Percentiles rank a stretch among this genome's conserved stretches.
Conservation (phyloP, 2,888 invertebrate species). For the Acanthosepion pharaonis region DNA sequence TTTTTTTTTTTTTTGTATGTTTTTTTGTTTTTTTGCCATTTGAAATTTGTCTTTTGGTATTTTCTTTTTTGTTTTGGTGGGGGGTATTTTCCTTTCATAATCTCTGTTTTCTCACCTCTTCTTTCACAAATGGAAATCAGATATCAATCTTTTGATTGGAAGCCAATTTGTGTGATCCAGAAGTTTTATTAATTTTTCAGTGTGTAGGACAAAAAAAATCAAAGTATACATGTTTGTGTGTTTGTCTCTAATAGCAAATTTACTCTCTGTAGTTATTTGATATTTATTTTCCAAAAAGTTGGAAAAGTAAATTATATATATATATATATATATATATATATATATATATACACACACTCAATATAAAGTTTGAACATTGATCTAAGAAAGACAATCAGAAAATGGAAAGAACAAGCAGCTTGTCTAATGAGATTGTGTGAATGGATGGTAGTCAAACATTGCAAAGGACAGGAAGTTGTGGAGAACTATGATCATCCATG, state of each 20-base stretch:
- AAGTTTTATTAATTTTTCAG: background rate
- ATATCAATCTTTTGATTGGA: background rate
- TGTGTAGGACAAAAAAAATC: background rate
- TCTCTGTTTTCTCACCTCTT: background rate
- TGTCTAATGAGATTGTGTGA: no score
- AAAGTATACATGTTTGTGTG: background rate
- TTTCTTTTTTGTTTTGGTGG: no score
- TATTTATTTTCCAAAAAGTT: background rate
- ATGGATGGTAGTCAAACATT: no score
- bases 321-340: background rate
- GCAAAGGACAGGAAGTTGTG: no score
- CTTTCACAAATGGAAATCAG: background rate
- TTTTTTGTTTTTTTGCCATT: background rate
- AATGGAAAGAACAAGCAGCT: no score
- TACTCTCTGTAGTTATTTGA: background rate
- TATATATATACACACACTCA: no score
- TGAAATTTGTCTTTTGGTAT: background rate
- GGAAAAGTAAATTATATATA: background rate
- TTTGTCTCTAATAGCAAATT: background rate
- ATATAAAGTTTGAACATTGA: no score
- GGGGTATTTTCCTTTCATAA: background rate
- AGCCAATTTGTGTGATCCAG: slow-evolving; percentile 2
- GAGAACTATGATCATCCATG: no score
- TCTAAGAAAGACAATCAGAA: no score
- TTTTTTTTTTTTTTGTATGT: no score